phyloP scores from a whole-genome alignment of 2,888 invertebrate species.

The Odontocolon sp. region DNA sequence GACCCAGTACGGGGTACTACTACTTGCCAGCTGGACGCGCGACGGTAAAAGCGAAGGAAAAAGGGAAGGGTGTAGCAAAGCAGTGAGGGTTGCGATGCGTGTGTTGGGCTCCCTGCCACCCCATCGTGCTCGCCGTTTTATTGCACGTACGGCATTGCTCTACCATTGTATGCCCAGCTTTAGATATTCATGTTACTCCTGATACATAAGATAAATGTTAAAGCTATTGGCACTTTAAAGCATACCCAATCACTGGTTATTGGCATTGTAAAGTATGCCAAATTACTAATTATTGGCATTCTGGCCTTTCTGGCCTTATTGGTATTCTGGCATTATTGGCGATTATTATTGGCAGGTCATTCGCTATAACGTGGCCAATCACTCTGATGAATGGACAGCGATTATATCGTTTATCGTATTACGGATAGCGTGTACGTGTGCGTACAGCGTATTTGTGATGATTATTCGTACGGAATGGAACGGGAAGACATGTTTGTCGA shows the following conservation, averaged over 20 bases:
- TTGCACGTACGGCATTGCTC: constrained; percentile 4
- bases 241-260: too few species aligned
- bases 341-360: too few species aligned
- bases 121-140: constrained; percentile 7
- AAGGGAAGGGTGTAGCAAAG: not conserved
- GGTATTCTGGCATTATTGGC: too few species aligned
- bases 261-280: too few species aligned
- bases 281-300: too few species aligned
- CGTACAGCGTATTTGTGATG: not conserved
- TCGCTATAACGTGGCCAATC: too few species aligned
- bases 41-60: constrained; percentile 1
- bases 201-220: too few species aligned
- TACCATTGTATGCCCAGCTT: not conserved
- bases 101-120: constrained; percentile 12
- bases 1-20: not conserved
- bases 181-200: too few species aligned
- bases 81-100: not conserved
- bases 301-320: too few species aligned
- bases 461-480: constrained; percentile 22
- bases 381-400: not conserved
- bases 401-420: not conserved
- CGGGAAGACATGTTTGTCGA: constrained; percentile 15
- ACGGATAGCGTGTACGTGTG: not conserved
- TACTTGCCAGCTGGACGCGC: not conserved
- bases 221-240: too few species aligned